Conservation (phyloP, 2,113 vertebrate species). For the Sakesphorus luctuosus region DNA sequence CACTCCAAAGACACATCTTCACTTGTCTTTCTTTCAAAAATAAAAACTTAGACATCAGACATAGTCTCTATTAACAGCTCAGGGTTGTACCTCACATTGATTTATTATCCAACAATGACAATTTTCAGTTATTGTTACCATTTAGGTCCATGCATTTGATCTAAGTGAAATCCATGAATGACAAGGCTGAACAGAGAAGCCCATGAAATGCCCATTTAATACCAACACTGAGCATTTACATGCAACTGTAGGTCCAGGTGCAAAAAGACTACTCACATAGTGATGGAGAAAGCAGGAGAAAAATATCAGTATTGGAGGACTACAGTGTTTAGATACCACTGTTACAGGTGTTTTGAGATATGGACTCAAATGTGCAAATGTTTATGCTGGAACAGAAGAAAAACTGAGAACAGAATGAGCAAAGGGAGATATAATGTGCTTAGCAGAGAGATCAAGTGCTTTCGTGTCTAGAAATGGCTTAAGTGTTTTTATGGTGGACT, state of each 20-base stretch:
- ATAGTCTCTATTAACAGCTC: not conserved
- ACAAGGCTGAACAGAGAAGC: not conserved
- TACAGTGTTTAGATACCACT: not conserved
- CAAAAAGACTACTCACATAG: not conserved
- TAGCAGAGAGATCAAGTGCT: constrained; percentile 22
- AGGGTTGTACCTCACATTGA: not conserved
- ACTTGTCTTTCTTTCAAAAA: not conserved
- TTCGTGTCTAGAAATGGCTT: not conserved
- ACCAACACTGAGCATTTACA: not conserved
- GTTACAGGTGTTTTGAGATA: not conserved
- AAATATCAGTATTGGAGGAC: not conserved
- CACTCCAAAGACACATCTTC: not conserved
- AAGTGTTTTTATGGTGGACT: constrained; percentile 7
- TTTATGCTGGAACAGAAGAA: constrained; percentile 8
- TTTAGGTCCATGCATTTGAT: not conserved
- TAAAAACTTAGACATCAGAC: not conserved
- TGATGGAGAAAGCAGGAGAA: not conserved
- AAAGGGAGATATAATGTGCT: not conserved
- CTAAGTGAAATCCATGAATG: not conserved
- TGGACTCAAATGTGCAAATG: not conserved
- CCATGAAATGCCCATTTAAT: not conserved
- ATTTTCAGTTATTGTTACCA: not conserved
- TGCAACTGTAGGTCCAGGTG: not conserved
- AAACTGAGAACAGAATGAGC: not conserved
- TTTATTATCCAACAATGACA: not conserved